A percentile compares a stretch with the other conserved stretches of the same genome.
phyloP scores from a whole-genome alignment of 2,888 invertebrate genomes.

The Scelioninae gen. 1 region DNA sequence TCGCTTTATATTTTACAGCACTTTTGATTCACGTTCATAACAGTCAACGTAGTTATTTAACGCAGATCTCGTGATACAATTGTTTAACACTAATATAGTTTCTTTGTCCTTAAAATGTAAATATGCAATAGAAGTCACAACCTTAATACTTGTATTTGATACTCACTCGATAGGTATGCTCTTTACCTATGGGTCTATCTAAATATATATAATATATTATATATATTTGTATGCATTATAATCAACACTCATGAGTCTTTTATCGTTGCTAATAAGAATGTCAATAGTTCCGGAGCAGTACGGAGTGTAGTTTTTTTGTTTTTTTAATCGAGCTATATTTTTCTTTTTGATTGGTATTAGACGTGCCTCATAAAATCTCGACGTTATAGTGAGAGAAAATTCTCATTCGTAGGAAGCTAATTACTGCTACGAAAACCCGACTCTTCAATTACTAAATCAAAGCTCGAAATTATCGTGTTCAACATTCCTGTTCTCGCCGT shows the following conservation, averaged over 20 bases:
- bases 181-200: slow-evolving; percentile 64
- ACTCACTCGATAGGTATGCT: slow-evolving; percentile 74
- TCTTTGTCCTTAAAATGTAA: slow-evolving; percentile 67
- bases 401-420: slow-evolving; percentile 45
- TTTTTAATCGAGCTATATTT: slow-evolving; percentile 14
- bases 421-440: slow-evolving; percentile 42
- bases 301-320: slow-evolving; percentile 40
- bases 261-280: slow-evolving; percentile 63
- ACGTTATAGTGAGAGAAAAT: slow-evolving; percentile 37
- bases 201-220: slow-evolving; percentile 64
- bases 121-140: slow-evolving; percentile 79
- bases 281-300: slow-evolving; percentile 40
- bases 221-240: slow-evolving; percentile 62
- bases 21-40: slow-evolving; percentile 63
- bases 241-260: slow-evolving; percentile 61
- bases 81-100: slow-evolving; percentile 68
- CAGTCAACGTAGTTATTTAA: slow-evolving; percentile 61
- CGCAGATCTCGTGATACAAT: slow-evolving; percentile 63
- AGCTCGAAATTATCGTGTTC: slow-evolving; percentile 33
- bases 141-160: slow-evolving; percentile 81
- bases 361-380: slow-evolving; percentile 26
- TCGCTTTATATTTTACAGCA: slow-evolving; percentile 38
- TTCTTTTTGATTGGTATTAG: slow-evolving; percentile 28
- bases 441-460: slow-evolving; percentile 41
- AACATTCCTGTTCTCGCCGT: slow-evolving; percentile 18